Evolutionary conservation across 1,140 invertebrate genomes (phyloP).

Genomic region (Sycobia sp.): DNA sequence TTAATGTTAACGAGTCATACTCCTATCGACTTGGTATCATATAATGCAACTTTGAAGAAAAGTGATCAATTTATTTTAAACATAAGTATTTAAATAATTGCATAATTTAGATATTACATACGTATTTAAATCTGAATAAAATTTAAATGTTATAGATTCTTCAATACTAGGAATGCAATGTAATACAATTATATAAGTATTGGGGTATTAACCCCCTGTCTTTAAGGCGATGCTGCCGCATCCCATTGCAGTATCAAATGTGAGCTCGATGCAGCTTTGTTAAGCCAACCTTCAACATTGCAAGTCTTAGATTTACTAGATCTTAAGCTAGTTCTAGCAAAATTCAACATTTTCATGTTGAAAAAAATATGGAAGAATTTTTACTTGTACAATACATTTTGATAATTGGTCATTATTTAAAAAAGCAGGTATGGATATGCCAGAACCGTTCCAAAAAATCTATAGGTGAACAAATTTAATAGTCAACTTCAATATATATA

Average conservation of each 20-base stretch:
- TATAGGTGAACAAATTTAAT: no score
- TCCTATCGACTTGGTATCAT: conserved; percentile 71
- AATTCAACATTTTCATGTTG: conserved; percentile 70
- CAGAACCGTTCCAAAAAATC: no score
- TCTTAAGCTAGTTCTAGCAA: conserved; percentile 68
- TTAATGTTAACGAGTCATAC: conserved; percentile 70
- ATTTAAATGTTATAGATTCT: no score
- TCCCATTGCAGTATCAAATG: conserved; percentile 73
- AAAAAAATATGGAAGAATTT: conserved; percentile 48
- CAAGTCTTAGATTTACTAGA: conserved; percentile 76
- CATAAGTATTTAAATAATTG: conserved; percentile 43
- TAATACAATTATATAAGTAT: conserved; percentile 68
- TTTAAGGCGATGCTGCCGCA: conserved; percentile 79
- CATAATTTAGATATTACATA: conserved; percentile 16
- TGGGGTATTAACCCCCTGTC: conserved; percentile 78
- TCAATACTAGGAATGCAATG: conserved; percentile 67
- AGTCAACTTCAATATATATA: no score
- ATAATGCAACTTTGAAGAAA: no score
- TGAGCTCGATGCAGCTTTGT: no score
- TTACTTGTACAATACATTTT: conserved; percentile 2
- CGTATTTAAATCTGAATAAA: no score
- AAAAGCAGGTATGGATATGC: no score
- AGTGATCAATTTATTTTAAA: no score
- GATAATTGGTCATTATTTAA: no score
- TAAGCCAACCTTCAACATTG: conserved; percentile 71